Conservation (phyloP, 2,113 vertebrate genomes). For the Helogale parvula region DNA sequence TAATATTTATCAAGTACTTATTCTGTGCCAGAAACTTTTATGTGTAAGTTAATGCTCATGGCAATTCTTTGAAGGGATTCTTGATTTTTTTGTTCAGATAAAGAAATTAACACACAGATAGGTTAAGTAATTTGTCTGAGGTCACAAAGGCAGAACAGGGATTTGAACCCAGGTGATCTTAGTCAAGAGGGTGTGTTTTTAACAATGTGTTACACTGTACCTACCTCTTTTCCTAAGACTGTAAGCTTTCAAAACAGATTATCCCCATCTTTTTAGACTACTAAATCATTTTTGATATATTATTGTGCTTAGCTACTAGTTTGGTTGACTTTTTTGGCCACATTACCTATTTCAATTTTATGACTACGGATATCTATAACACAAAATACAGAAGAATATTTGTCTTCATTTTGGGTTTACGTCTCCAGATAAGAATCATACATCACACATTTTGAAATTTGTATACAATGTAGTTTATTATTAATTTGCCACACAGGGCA, state of each 20-base stretch:
- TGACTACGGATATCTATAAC: background rate
- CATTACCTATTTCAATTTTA: constrained; percentile 47
- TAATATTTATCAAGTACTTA: constrained; percentile 17
- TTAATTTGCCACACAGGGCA: background rate
- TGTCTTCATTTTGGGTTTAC: background rate
- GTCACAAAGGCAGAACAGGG: constrained; percentile 14
- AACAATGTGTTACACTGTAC: background rate
- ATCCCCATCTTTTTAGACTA: background rate
- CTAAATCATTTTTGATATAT: constrained; percentile 35
- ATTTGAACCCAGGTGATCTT: background rate
- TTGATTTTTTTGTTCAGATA: constrained; percentile 31
- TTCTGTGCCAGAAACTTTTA: background rate
- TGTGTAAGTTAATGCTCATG: background rate
- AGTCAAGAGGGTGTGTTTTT: background rate
- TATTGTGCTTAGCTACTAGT: background rate
- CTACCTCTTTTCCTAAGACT: background rate
- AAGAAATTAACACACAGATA: background rate
- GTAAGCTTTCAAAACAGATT: background rate
- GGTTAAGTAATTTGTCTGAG: background rate
- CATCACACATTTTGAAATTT: background rate
- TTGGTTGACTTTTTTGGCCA: constrained; percentile 43
- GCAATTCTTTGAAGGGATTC: background rate
- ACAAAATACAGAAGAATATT: constrained; percentile 6
- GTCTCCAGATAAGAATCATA: background rate
- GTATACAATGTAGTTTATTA: constrained; percentile 41